These are phyloP conservation scores for Drosophila chauvacae DNA, from an alignment of 1,140 invertebrate species.

Conservation along the genomic window DNA sequence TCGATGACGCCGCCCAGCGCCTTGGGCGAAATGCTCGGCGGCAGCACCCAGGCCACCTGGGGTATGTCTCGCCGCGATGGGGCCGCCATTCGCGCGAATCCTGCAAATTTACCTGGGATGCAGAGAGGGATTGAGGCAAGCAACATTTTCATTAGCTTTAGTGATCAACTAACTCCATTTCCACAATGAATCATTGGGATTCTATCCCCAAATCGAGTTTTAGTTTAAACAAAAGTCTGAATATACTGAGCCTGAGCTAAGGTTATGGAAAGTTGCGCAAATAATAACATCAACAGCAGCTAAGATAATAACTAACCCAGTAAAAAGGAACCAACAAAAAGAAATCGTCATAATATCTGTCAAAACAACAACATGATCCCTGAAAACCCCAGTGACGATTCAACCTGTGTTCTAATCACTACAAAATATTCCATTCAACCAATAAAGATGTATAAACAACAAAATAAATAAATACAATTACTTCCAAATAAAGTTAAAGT, in stretches of 20 bases:
- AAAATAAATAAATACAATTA: not conserved
- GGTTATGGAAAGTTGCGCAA: conserved; percentile 3
- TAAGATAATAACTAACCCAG: conserved; percentile 9
- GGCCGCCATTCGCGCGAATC: conserved; percentile 94
- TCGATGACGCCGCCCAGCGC: conserved; percentile 97
- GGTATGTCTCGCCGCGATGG: conserved; percentile 95
- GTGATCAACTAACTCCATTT: not conserved
- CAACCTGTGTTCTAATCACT: not conserved
- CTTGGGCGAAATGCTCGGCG: conserved; percentile 96
- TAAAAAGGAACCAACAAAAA: not conserved
- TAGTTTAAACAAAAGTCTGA: not conserved
- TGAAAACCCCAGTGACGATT: not conserved
- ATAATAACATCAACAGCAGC: conserved; percentile 1
- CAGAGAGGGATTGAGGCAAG: not conserved
- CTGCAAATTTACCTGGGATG: conserved; percentile 89
- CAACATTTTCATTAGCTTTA: not conserved
- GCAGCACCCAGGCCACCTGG: conserved; percentile 96
- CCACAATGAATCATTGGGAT: not conserved
- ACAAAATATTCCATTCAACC: not conserved
- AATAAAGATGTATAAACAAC: not conserved
- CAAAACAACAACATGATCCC: not conserved
- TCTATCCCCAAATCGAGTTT: too few species aligned
- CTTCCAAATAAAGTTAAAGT: not conserved
- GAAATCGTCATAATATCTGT: not conserved
- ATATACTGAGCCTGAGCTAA: not conserved